phyloP scores from a whole-genome alignment of 2,888 invertebrate genomes.

The Dryadula phaetusa region DNA sequence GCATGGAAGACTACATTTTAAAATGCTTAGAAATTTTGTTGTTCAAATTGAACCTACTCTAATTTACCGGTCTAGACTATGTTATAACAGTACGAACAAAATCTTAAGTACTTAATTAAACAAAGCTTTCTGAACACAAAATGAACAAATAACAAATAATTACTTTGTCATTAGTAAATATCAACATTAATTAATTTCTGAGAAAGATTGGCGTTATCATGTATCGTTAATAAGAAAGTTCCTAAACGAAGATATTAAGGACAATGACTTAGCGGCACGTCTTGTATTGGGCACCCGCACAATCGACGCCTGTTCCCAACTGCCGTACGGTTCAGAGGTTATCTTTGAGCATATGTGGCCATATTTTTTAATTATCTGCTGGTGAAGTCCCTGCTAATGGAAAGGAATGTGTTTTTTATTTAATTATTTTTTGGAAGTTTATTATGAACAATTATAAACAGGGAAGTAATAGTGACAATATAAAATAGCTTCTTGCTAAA shows the following conservation, averaged over 20 bases:
- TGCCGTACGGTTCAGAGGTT: slow-evolving; percentile 45
- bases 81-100: too few species aligned
- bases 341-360: slow-evolving; percentile 46
- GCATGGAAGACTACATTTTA: too few species aligned
- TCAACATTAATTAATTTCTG: slow-evolving; percentile 16
- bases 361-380: slow-evolving; percentile 38
- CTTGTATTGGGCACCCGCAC: slow-evolving; percentile 43
- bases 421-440: background rate
- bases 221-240: slow-evolving; percentile 27
- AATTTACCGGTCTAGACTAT: too few species aligned
- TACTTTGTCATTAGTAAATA: background rate
- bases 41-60: too few species aligned
- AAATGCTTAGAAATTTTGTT: too few species aligned
- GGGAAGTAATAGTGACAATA: too few species aligned
- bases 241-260: slow-evolving; percentile 25
- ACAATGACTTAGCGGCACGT: slow-evolving; percentile 26
- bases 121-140: background rate
- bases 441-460: background rate
- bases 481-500: too few species aligned
- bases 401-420: background rate
- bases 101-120: background rate
- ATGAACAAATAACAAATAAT: background rate
- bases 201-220: slow-evolving; percentile 22
- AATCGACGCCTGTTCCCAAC: slow-evolving; percentile 37
- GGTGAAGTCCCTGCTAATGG: slow-evolving; percentile 13